Evolutionary conservation across 2,797 vertebrate species (phyloP).

Genomic region (Pelodytes ibericus): DNA sequence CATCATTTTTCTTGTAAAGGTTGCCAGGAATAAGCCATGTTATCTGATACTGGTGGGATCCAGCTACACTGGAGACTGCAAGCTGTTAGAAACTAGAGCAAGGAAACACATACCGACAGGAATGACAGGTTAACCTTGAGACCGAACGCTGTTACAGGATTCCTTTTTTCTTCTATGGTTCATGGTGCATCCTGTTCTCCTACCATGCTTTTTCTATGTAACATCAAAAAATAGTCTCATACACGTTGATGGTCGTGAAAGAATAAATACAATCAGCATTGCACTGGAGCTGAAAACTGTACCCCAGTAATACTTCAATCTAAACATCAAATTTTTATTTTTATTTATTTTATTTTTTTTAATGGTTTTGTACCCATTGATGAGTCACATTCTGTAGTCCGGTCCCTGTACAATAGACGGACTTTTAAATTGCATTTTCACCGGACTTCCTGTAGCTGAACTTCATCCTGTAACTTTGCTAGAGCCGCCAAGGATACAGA

Average conservation of each 20-base stretch:
- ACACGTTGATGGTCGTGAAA: too few relatives aligned
- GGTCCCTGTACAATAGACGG: background rate
- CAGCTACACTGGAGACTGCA: conserved; percentile 41
- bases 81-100: conserved; percentile 41
- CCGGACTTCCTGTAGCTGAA: background rate
- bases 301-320: too few relatives aligned
- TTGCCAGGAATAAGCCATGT: conserved; percentile 51
- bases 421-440: background rate
- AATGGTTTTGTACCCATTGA: background rate
- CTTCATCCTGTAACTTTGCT: background rate
- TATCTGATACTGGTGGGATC: conserved; percentile 46
- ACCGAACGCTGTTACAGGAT: conserved; percentile 21
- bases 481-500: too few relatives aligned
- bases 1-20: conserved; percentile 39
- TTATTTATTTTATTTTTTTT: background rate
- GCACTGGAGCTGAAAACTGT: too few relatives aligned
- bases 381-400: background rate
- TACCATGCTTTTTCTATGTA: conserved; percentile 23
- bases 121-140: conserved; percentile 57
- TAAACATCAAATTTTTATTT: too few relatives aligned
- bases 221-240: background rate
- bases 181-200: conserved; percentile 2
- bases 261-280: too few relatives aligned
- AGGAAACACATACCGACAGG: conserved; percentile 24
- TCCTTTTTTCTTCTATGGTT: background rate